Evolutionary conservation across 2,797 vertebrate species (phyloP), one percentile per base, ranked within the genome.

Genomic region (Eptatretus atami): DNA sequence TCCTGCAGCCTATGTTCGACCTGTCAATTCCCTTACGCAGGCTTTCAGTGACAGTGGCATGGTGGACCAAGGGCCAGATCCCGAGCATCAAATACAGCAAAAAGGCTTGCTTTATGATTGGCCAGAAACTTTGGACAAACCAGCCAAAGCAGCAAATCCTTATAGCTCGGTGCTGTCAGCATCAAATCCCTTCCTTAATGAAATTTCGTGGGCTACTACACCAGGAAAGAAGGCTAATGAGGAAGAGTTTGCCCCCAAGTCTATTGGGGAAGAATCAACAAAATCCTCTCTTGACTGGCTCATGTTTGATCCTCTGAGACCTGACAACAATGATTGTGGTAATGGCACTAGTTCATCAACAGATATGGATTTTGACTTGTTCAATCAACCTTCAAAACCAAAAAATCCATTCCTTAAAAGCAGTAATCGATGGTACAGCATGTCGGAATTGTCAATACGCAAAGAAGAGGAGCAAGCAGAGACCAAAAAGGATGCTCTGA

Each of bases 341-440:
- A 78, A 73, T 1, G 71, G 74, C 63, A 73, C 74, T 67, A 74
- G 75, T 0, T 71, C 57, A 10, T n/a, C 73, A 63, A 65, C 74
- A 0, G 71, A 70, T 12, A 69, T 73, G 66, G 76, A 71, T 65
- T 67, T 68, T 3, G 57, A 69, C 1, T 61, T 61, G 15, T 12
- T 67, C 11, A 76, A 77, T 3, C 74, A 72, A 9, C 73, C 72
- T 0, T 67, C 73, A 60, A 76, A 69, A 65, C 79, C 79, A 63
- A 83, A 88, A 68, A 86, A 92, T 70, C 83, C 83, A 0, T 88
- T 90, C 71, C 83, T 90, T 70, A 77, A 85, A 65, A 94, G 83
- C 70, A 93, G 95, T n/a, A 61, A 61, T 63, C 82, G 90, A 11
- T 98, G 85, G 55, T 88, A 88, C 72, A 96, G 92, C 70, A 76